Evolutionary conservation across 2,888 invertebrate species (phyloP), one percentile per base, ranked within the genome.

Genomic region (Eristalis arbustorum): DNA sequence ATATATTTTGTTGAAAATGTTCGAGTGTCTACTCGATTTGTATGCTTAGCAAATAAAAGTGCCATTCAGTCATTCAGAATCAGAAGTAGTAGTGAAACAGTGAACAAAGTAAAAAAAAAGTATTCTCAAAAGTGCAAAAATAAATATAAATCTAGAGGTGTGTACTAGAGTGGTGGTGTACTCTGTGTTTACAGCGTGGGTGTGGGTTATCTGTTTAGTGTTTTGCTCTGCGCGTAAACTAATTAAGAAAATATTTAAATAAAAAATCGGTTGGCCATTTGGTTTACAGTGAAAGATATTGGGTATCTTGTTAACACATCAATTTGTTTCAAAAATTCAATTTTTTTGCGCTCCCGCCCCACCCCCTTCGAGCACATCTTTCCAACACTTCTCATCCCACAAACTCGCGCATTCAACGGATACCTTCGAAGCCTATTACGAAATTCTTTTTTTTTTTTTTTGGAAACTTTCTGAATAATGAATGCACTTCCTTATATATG

Each of bases 31-130:
- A 72, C 75, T 75, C 57, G 72, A 76, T 81, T 64, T 76, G 76
- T 79, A 68, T 78, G n/a, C n/a, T n/a, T n/a, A 80, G 40, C 71
- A 80, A 78, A 83, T 83, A 67, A 77, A 72, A 83, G 75, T 75
- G 78, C 74, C 83, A 82, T 71, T 63, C 67, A 82, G 18, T 49
- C 49, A 49, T 49, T 49, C 49, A 49, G 18, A 49, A 49, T 49
- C 49, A 18, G 18, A 49, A 49, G 49, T 49, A 49, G 79, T 31
- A 83, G 87, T 87, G 82, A 87, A 78, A 78, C 78, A 83, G 74
- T 78, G 75, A 76, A n/a, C n/a, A n/a, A n/a, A n/a, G n/a, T n/a
- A n/a, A n/a, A n/a, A n/a, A n/a, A 78, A 73, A 49, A 81, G 73
- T 69, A 71, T 78, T 69, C 74, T 77, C 74, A 59, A 82, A 49